Conservation (phyloP, 2,797 vertebrate species). For the Lateolabrax maculatus region DNA sequence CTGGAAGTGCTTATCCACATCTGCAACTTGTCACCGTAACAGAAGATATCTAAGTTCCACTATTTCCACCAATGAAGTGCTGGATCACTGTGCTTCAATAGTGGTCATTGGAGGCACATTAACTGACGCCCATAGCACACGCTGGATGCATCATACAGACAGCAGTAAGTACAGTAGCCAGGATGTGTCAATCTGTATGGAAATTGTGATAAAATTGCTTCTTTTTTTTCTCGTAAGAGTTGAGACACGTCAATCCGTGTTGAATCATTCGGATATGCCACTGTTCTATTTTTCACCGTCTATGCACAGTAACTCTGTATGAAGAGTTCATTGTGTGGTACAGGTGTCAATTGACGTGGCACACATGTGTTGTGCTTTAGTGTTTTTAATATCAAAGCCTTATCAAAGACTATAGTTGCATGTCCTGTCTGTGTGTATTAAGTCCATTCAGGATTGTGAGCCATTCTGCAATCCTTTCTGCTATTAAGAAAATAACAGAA, state of each 20-base stretch:
- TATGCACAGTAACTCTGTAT: background rate
- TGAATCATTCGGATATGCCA: background rate
- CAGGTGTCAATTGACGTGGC: background rate
- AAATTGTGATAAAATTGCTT: background rate
- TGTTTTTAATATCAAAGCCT: too few species aligned
- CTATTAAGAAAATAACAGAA: background rate
- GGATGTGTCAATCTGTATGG: background rate
- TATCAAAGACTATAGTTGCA: background rate
- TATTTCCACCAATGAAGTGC: conserved; percentile 31
- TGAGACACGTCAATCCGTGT: background rate
- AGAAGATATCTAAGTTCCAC: conserved; percentile 35
- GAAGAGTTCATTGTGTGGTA: background rate
- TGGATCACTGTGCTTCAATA: background rate
- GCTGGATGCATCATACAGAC: background rate
- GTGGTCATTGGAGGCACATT: background rate
- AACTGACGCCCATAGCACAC: background rate
- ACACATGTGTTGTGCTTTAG: background rate
- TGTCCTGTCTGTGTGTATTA: background rate
- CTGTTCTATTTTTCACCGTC: background rate
- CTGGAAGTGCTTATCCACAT: conserved; percentile 27
- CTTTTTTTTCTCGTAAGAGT: background rate
- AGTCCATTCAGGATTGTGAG: background rate
- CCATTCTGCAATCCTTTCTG: background rate
- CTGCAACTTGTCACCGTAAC: conserved; percentile 17
- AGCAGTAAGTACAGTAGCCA: background rate